phyloP scores from a whole-genome alignment of 2,888 invertebrate genomes.

The Dryococelus australis region DNA sequence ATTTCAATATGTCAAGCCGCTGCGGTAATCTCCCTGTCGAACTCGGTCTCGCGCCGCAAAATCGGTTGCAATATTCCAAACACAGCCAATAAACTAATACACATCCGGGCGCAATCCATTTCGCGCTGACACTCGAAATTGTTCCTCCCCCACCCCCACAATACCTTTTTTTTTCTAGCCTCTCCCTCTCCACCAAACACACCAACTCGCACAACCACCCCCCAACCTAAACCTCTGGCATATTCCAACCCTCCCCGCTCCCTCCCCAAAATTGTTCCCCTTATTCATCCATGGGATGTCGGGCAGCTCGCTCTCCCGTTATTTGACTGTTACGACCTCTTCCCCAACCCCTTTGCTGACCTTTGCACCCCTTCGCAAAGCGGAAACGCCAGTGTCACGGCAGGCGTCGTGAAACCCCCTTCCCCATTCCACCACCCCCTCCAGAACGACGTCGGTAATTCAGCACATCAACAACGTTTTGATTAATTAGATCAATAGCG shows the following conservation, averaged over 20 bases:
- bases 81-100: slow-evolving; percentile 21
- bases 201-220: not conserved
- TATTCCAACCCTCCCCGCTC: not conserved
- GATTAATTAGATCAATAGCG: slow-evolving; percentile 8
- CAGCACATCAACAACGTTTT: not conserved
- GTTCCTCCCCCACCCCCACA: too few relatives aligned
- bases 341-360: not conserved
- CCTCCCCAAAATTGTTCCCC: not conserved
- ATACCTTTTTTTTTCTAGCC: too few relatives aligned
- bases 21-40: not conserved
- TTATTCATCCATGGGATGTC: not conserved
- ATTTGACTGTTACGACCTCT: not conserved
- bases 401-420: not conserved
- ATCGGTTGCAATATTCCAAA: slow-evolving; percentile 12
- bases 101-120: slow-evolving; percentile 17
- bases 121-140: slow-evolving; percentile 6
- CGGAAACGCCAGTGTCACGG: not conserved
- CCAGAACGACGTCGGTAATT: not conserved
- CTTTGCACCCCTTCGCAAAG: not conserved
- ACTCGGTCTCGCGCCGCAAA: not conserved
- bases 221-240: not conserved
- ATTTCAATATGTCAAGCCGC: slow-evolving; percentile 19
- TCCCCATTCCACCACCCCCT: too few relatives aligned
- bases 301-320: not conserved
- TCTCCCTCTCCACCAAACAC: too few relatives aligned